Evolutionary conservation across 1,140 invertebrate genomes (phyloP).

Genomic region (Brachionus asplanchnoidis): DNA sequence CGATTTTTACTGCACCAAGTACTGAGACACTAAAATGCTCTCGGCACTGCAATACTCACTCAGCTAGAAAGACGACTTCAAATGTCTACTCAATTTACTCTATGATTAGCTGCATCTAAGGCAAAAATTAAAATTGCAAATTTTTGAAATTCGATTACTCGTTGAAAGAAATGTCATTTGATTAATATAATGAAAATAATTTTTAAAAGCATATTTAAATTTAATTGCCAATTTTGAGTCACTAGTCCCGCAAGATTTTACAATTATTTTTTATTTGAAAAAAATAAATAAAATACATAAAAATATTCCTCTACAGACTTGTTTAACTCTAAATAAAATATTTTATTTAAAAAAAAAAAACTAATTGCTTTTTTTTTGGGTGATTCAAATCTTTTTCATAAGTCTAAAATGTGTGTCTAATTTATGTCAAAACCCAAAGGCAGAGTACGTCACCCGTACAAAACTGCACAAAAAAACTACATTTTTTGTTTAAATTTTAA

Average conservation of each 20-base stretch:
- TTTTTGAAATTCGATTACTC: constrained; percentile 18
- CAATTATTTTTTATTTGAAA: not conserved
- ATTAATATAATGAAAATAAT: not conserved
- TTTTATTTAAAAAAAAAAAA: not conserved
- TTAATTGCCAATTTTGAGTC: not conserved
- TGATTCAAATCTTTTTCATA: not conserved
- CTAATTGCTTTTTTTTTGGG: not conserved
- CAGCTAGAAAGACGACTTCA: not conserved
- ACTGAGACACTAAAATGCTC: not conserved
- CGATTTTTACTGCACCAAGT: not conserved
- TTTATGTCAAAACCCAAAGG: not conserved
- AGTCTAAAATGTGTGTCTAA: not conserved
- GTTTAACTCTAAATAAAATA: not conserved
- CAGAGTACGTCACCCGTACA: not conserved
- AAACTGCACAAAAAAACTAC: not conserved
- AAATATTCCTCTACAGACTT: not conserved
- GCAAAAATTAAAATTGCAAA: constrained; percentile 1
- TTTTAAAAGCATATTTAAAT: not conserved
- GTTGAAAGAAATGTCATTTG: not conserved
- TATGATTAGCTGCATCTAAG: not conserved
- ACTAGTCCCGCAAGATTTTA: not conserved
- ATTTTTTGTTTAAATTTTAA: not conserved
- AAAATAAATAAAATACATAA: not conserved
- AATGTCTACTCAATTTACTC: not conserved
- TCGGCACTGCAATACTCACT: not conserved